Base-by-base conservation (phyloP, 2,797 vertebrate species). In the Pseudomugil tenellus region DNA sequence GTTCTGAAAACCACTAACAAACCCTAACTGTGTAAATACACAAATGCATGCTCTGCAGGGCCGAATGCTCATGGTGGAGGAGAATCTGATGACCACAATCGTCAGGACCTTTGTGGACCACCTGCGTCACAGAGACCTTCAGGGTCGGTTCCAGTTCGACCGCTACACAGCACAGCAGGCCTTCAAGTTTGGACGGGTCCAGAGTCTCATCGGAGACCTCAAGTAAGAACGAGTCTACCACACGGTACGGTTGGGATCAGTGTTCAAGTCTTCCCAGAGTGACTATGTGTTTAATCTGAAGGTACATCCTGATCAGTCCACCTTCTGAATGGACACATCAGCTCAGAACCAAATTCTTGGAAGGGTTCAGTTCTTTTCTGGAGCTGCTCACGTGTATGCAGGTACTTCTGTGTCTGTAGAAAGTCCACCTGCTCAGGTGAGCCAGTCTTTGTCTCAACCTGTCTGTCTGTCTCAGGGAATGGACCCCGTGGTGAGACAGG, bases 351-450 rank as follows among this genome's bases (percentile, higher is more conserved):
- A 98, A 97, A 91, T 99, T 97, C 83, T 90, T 98, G 1, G 96
- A 98, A 83, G 97, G 98, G 32, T 94, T 98, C 41, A 96, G 96
- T 49, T 94, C 94, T 48, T 98, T 99, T 83, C 91, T 99, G 89
- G 96, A 98, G 67, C 92, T 99, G 70, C 93, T 99, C 16, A 98
- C 94, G 83, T 98, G 96, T 84, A 99, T 99, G 97, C 98, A 99
- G 96, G 98, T 99, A 91, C 78, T 3, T 17, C n/a, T 3, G 35
- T 31, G 13, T 21, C 48, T 11, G 5, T 6, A 32, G 19, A 1
- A 3, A 2, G 1, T 63, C 25, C 9, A 65, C 32, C 32, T 66
- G 49, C 10, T 21, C 48, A 16, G 21, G 19, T 53, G 23, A 49
- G 14, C 6, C 52, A 6, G 6, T n/a, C 23, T 39, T 2, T 28